These are phyloP conservation scores for Pectinophora gossypiella DNA, from an alignment of 1,140 invertebrate genomes.

Conservation along the genomic window DNA sequence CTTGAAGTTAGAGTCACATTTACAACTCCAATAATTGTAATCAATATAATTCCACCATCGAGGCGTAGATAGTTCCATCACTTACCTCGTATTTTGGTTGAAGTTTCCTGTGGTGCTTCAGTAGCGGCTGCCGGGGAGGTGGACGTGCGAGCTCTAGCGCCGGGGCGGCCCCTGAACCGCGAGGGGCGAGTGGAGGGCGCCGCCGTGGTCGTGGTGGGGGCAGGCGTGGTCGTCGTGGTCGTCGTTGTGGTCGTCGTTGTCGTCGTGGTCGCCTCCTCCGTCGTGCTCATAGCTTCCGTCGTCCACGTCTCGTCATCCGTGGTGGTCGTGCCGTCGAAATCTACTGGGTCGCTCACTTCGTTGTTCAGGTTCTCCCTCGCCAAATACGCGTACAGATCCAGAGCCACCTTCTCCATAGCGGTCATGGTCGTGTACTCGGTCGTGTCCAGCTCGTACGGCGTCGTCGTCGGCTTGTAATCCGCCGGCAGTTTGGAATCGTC, in stretches of 20 bases:
- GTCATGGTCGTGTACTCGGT: conserved; percentile 80
- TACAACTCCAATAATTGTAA: too few species aligned
- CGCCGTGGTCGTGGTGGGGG: conserved; percentile 53
- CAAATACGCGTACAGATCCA: conserved; percentile 86
- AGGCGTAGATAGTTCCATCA: not conserved
- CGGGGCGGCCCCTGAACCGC: conserved; percentile 53
- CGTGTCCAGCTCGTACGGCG: conserved; percentile 73
- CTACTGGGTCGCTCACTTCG: conserved; percentile 73
- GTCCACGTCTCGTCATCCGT: conserved; percentile 39
- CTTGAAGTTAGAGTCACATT: too few species aligned
- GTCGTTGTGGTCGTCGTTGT: conserved; percentile 76
- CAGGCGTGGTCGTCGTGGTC: conserved; percentile 73
- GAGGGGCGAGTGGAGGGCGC: conserved; percentile 50
- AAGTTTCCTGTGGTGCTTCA: conserved; percentile 54
- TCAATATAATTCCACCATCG: not conserved
- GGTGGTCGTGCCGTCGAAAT: conserved; percentile 61
- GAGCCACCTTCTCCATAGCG: conserved; percentile 86
- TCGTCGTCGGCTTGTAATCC: conserved; percentile 58
- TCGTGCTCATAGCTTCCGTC: conserved; percentile 67
- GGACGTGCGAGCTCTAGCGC: conserved; percentile 39
- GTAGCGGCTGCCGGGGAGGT: conserved; percentile 43
- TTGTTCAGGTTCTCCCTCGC: conserved; percentile 85
- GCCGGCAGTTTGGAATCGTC: conserved; percentile 56
- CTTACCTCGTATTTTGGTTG: conserved; percentile 60
- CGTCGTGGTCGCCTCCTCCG: conserved; percentile 77